Percentiles rank a stretch among this genome's conserved stretches.
phyloP scores from a whole-genome alignment of 2,888 invertebrate genomes.

The Polyommatus iphigenia region DNA sequence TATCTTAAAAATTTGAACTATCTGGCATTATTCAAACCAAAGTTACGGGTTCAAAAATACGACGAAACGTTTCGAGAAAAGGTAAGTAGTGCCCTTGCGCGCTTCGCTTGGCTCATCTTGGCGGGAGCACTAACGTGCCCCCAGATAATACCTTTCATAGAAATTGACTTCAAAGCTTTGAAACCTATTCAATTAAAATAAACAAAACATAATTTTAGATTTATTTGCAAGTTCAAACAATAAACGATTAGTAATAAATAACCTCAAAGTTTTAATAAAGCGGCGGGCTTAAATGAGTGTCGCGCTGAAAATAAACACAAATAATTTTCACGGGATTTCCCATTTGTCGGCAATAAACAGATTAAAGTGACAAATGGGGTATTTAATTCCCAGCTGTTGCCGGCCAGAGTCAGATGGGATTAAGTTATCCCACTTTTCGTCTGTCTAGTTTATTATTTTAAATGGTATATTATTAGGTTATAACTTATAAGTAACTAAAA shows the following conservation, averaged over 20 bases:
- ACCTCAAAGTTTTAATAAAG: conserved; percentile 3
- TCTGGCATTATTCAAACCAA: no score
- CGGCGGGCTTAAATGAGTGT: not conserved
- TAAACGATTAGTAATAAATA: conserved; percentile 1
- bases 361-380: conserved; percentile 15
- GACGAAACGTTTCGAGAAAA: no score
- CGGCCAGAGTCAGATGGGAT: not conserved
- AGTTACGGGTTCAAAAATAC: no score
- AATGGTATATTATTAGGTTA: not conserved
- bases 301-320: not conserved
- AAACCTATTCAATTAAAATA: not conserved
- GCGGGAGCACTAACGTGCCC: no score
- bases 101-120: no score
- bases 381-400: not conserved
- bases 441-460: not conserved
- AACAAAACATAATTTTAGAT: not conserved
- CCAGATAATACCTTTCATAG: no score
- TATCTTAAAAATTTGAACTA: no score
- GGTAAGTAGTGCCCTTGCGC: no score
- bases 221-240: not conserved
- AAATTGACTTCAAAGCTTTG: not conserved
- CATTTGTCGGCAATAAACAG: conserved; percentile 1
- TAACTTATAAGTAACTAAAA: no score
- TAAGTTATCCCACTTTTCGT: not conserved
- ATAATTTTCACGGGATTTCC: not conserved